Conservation (phyloP, 1,140 invertebrate species). For the Drosophila pectinifera region DNA sequence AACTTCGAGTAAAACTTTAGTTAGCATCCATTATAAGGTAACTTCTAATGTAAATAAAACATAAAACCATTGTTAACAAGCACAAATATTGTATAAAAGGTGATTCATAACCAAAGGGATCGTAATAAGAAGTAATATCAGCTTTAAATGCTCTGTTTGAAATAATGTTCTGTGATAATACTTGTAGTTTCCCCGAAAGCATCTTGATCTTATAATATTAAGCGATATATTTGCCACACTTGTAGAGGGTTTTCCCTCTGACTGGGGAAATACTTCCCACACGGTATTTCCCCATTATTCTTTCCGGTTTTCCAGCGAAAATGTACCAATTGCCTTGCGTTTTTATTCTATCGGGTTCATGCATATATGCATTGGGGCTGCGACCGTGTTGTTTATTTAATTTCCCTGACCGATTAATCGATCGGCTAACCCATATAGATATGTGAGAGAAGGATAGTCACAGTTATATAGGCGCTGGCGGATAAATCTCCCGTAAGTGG, state of each 20-base stretch:
- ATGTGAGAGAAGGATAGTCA: slow-evolving; percentile 27
- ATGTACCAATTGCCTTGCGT: neutral
- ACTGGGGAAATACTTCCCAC: slow-evolving; percentile 16
- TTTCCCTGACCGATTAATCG: slow-evolving; percentile 14
- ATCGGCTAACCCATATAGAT: slow-evolving; percentile 21
- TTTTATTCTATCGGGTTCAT: slow-evolving; percentile 1
- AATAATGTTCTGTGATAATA: neutral
- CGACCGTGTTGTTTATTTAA: neutral
- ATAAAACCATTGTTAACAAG: neutral
- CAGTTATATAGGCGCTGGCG: slow-evolving; percentile 35
- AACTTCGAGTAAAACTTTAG: too few species aligned
- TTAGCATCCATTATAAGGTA: too few species aligned
- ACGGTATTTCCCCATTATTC: slow-evolving; percentile 32
- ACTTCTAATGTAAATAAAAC: too few species aligned
- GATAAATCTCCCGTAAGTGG: slow-evolving; percentile 30
- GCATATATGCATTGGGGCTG: slow-evolving; percentile 15
- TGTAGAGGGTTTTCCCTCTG: neutral
- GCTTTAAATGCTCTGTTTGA: neutral
- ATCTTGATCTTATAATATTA: neutral
- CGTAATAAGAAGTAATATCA: too few species aligned
- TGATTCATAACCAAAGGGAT: too few species aligned
- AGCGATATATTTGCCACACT: neutral
- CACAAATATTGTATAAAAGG: neutral
- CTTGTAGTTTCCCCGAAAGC: neutral
- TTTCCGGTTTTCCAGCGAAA: slow-evolving; percentile 9